Percentiles rank a stretch among this genome's conserved stretches.
Conservation (phyloP, 2,888 invertebrate species). For the Caenorhabditis japonica region DNA sequence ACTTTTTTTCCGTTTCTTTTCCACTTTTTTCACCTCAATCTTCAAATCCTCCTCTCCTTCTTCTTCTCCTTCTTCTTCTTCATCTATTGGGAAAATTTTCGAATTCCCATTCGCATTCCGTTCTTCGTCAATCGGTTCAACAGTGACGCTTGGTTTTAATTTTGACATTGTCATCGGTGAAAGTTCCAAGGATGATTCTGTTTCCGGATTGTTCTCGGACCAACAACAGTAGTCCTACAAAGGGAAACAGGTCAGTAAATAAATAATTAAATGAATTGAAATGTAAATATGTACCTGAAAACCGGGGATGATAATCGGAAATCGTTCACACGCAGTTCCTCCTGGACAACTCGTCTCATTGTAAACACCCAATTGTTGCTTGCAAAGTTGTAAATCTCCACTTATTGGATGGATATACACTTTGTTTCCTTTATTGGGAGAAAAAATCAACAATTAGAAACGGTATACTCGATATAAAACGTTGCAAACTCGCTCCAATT, state of each 20-base stretch:
- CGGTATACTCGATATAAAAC: background rate
- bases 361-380: constrained; percentile 66
- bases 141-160: constrained; percentile 42
- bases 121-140: constrained; percentile 45
- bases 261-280: background rate
- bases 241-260: no score
- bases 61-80: constrained; percentile 50
- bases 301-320: constrained; percentile 67
- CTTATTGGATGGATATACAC: constrained; percentile 67
- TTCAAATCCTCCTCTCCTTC: constrained; percentile 41
- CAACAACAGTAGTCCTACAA: constrained; percentile 67
- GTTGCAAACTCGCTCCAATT: no score
- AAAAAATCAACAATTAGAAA: no score
- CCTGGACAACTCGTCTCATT: constrained; percentile 70
- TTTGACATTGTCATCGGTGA: constrained; percentile 41
- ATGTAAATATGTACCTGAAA: constrained; percentile 57
- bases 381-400: constrained; percentile 68
- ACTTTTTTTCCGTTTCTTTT: constrained; percentile 15
- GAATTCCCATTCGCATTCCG: constrained; percentile 32
- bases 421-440: constrained; percentile 65
- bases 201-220: constrained; percentile 56
- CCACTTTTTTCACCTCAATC: constrained; percentile 26
- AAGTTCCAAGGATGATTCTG: constrained; percentile 29
- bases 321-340: constrained; percentile 69
- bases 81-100: constrained; percentile 45